Evolutionary conservation across 1,140 invertebrate species (phyloP), one percentile per base, ranked within the genome.

Genomic region (Marisa cornuarietis): DNA sequence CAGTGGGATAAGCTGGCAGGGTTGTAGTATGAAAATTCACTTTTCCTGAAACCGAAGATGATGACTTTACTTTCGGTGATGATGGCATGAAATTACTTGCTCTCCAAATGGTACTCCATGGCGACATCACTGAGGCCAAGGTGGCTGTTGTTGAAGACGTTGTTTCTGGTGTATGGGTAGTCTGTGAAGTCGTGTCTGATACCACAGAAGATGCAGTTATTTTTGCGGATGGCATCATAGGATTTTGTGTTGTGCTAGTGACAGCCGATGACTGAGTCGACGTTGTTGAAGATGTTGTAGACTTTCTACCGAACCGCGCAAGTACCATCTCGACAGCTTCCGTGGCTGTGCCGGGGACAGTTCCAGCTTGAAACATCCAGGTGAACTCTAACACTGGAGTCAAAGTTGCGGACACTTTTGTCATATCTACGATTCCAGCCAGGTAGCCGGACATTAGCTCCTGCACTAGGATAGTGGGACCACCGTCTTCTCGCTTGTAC

Each of bases 351-450:
- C 31, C 2, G 8, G 76, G 76, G 18, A 68, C 65, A 4, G 76
- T 26, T 9, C 76, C 76, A 24, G 65, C 51, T 1, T 77, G 65
- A 77, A 77, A 77, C 76, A 77, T 77, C 76, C 76, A 77, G 20
- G 65, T 51, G 26, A 77, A 77, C 76, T 77, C 63, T 63, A 77
- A 51, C 11, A 68, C 76, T 31, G 76, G 76, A 68, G 68, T 54
- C n/a, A 77, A 63, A 0, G 63, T 24, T 7, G 65, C 16, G 9
- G 76, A 63, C 24, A 77, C n/a, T 26, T 62, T 65, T 18, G 63
- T 77, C 76, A 52, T 66, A 49, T 77, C 76, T n/a, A 77, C 24
- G n/a, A 24, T 77, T 20, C 76, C 76, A 16, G 62, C 54, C 62
- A 77, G 65, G n/a, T 77, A 77, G 13, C 76, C 76, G 0, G 76